Base-by-base conservation (phyloP, 2,113 vertebrate genomes). In the Chaetorhynchus papuensis region DNA sequence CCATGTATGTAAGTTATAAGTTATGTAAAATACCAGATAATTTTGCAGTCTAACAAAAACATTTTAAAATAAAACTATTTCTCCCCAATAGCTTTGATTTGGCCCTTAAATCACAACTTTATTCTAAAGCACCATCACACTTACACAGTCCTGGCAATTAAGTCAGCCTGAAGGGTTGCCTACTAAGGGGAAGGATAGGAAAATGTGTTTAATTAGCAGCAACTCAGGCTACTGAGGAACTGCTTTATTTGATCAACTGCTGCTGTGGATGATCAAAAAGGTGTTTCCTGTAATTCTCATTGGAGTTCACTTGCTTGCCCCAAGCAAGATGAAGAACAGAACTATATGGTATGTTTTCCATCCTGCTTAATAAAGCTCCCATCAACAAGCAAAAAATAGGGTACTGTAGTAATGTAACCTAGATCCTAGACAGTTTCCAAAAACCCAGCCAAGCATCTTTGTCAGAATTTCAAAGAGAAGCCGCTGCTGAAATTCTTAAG, bases 401-500 rank as follows among this genome's bases (percentile, higher is more conserved):
- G 26, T 61, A 85, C 47, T 91, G 57, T 87, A 78, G 87, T 68
- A 84, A 75, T 4, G 49, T 83, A 95, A 86, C 72, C 90, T 86
- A 92, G 56, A 87, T 94, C 88, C 88, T 87, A 87, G 64, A 52
- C 39, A 39, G 89, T 87, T 96, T 87, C 89, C 80, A 89, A 93
- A 81, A 92, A 30, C 63, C 47, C 37, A 94, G 83, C 91, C 94
- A 93, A 90, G 93, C 75, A 81, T 33, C 89, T 95, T 93, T 75
- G 72, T 93, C 47, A 70, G 64, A 81, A 93, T 92, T 89, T 86
- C 27, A 16, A 92, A 95, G 81, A 72, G 72, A 93, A 93, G 93
- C 83, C 37, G 21, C 89, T 89, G 56, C 64, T 87, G 91, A 95
- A 95, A 94, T 94, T 96, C 94, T 92, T 94, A 53, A 66, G 91